phyloP scores from a whole-genome alignment of 2,888 invertebrate genomes.

The Acleris holmiana region DNA sequence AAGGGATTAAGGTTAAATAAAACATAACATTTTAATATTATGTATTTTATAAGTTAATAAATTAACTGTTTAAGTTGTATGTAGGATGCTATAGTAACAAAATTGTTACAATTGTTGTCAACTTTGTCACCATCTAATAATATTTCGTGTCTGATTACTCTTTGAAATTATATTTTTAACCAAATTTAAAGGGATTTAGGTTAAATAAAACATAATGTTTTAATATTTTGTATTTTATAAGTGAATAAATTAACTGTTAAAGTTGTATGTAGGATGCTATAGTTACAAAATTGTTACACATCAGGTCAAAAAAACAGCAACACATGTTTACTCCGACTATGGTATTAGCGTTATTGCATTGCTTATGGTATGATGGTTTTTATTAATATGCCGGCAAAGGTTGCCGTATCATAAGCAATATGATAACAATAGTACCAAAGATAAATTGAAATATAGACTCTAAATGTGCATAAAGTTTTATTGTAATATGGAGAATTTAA shows the following conservation, averaged over 20 bases:
- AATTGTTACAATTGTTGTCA: slow-evolving; percentile 24
- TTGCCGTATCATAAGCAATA: no score
- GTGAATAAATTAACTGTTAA: slow-evolving; percentile 49
- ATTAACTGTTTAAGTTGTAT: slow-evolving; percentile 44
- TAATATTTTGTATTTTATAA: slow-evolving; percentile 39
- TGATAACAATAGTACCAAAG: no score
- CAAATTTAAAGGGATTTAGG: not conserved
- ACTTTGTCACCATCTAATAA: no score
- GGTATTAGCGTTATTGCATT: no score
- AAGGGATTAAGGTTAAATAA: not conserved
- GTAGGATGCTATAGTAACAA: slow-evolving; percentile 36
- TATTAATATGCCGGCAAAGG: no score
- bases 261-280: slow-evolving; percentile 37
- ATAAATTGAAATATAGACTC: no score
- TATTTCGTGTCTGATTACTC: no score
- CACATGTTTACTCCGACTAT: no score
- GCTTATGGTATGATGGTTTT: no score
- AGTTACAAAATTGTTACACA: slow-evolving; percentile 29
- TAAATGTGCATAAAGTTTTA: no score
- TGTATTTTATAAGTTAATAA: slow-evolving; percentile 47
- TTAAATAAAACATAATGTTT: slow-evolving; percentile 13
- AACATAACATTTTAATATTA: slow-evolving; percentile 7
- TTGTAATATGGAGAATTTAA: no score
- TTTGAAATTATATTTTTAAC: no score
- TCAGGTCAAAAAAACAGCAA: not conserved